phyloP scores from a whole-genome alignment of 2,888 invertebrate species.

The Crossocerus cetratus region DNA sequence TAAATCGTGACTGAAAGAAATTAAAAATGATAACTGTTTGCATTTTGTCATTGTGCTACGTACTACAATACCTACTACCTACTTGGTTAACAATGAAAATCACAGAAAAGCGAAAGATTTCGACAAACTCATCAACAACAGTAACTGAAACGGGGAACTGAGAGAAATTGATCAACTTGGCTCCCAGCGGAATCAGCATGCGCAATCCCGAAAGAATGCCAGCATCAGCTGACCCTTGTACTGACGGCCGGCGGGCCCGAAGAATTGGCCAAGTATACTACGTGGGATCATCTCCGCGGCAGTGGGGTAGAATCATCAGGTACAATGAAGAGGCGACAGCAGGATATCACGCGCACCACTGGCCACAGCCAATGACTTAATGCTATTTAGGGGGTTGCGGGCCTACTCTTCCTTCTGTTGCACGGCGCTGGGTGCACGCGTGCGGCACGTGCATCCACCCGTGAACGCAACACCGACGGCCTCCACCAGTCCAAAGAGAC shows the following conservation, averaged over 20 bases:
- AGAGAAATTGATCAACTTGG: no score
- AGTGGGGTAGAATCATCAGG: slow-evolving; percentile 31
- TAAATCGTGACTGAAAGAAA: no score
- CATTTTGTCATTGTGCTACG: no score
- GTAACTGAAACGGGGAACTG: no score
- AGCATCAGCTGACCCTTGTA: no score
- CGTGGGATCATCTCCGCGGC: neutral
- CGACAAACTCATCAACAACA: no score
- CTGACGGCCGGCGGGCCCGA: slow-evolving; percentile 2
- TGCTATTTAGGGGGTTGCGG: slow-evolving; percentile 56
- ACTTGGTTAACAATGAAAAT: no score
- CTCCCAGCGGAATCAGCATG: slow-evolving; percentile 24
- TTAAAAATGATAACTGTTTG: no score
- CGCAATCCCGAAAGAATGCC: no score
- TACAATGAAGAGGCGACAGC: slow-evolving; percentile 57
- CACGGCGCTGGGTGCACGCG: slow-evolving; percentile 57
- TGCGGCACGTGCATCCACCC: slow-evolving; percentile 48
- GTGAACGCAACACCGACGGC: slow-evolving; percentile 41
- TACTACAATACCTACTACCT: no score
- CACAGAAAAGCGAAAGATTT: no score
- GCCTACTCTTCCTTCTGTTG: slow-evolving; percentile 23
- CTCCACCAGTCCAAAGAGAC: slow-evolving; percentile 33
- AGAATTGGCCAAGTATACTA: slow-evolving; percentile 20
- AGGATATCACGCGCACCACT: slow-evolving; percentile 56
- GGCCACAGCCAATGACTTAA: slow-evolving; percentile 62